Evolutionary conservation across 2,113 vertebrate species (phyloP).

Genomic region (Xyrauchen texanus): DNA sequence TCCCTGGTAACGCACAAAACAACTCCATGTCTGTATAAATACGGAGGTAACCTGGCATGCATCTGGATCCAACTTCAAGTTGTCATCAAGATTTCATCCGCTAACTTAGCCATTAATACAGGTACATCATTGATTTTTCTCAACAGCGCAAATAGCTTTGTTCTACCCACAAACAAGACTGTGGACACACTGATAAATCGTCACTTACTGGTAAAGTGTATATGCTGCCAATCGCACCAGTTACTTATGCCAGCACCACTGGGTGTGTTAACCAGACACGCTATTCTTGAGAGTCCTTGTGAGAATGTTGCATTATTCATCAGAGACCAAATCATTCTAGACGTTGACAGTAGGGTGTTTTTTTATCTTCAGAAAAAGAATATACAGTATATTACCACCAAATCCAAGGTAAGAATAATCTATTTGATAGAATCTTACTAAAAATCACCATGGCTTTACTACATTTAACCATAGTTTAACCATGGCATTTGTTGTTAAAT

Average conservation of each 20-base stretch:
- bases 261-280: conserved; percentile 15
- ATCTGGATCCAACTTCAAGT: conserved; percentile 4
- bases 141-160: not conserved
- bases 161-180: conserved; percentile 15
- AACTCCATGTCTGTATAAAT: conserved; percentile 36
- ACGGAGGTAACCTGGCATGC: not conserved
- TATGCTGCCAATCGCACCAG: conserved; percentile 4
- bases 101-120: too few relatives aligned
- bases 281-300: not conserved
- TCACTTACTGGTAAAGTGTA: conserved; percentile 17
- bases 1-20: conserved; percentile 42
- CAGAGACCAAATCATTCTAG: not conserved
- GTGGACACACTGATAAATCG: conserved; percentile 19
- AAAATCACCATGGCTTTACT: too few relatives aligned
- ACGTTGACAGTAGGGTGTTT: too few relatives aligned
- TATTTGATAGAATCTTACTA: too few relatives aligned
- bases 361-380: too few relatives aligned
- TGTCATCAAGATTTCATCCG: not conserved
- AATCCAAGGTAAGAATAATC: too few relatives aligned
- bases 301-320: not conserved
- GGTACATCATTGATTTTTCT: not conserved
- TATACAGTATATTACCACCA: too few relatives aligned
- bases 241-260: conserved; percentile 16
- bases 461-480: too few relatives aligned
- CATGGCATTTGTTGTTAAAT: too few relatives aligned